Evolutionary conservation across 2,888 invertebrate genomes (phyloP), one percentile per base, ranked within the genome.

Genomic region (Tortrix viridana): DNA sequence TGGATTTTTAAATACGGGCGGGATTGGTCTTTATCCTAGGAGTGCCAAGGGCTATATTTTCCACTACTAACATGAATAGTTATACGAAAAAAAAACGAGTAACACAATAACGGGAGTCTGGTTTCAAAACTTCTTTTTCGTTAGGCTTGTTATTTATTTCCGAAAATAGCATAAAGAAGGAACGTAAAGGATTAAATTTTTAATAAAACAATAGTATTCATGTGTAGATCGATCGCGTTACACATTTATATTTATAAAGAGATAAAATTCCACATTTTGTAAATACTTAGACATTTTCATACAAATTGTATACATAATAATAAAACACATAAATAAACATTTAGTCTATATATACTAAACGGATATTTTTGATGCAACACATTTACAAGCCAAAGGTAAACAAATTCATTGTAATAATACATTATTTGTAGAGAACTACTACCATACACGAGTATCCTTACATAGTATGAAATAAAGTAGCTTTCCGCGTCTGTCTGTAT

Each of bases 261-360:
- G 89, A 89, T 89, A 89, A 88, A 89, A 87, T 88, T 85, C 84
- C 87, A 89, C 87, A 86, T 88, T 80, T 88, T 89, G 88, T 90
- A 88, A 87, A 88, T 88, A 88, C 63, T 84, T 84, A 89, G 86
- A 89, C 82, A 85, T 81, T 83, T 83, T 70, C 76, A 79, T 86
- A 86, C 81, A 85, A 81, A 84, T 75, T 77, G 80, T 79, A 79
- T 75, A 79, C 74, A 74, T 32, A 32, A 32, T 26, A 26, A 71
- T 74, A 70, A 80, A 81, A 86, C 79, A 85, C 78, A 74, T 76
- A 69, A 74, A 78, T 79, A 82, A 80, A 83, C 79, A 83, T 80
- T 77, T 60, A 65, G 62, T 65, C 37, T 65, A 5, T 41, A 47
- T 50, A 59, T 58, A 59, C 69, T 70, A 70, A 32, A 58, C 50